Evolutionary conservation across 2,797 vertebrate species (phyloP), one percentile per base, ranked within the genome.

Genomic region (Hemibagrus guttatus): DNA sequence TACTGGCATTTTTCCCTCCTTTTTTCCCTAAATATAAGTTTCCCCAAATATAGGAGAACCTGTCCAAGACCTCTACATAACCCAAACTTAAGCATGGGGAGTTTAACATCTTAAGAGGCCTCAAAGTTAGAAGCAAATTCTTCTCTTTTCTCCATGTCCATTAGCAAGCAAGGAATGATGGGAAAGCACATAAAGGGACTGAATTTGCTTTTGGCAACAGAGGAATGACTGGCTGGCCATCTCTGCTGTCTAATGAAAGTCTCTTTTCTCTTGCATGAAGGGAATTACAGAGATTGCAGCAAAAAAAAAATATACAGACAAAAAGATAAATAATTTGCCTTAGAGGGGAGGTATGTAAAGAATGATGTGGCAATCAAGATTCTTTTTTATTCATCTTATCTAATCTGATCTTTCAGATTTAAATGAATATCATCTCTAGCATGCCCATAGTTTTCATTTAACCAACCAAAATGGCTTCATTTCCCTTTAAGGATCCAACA

Each of bases 131-230:
- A 16, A n/a, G 58, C 39, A 63, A 46, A 64, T 49, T n/a, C 39
- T 46, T 63, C 21, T 46, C 14, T 0, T 42, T 21, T 75, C 2
- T 19, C 59, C 72, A 42, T 49, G 14, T 74, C 46, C 23, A 81
- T 89, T 83, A 83, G 54, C 61, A 87, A 56, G 84, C 84, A 66
- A 76, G 61, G n/a, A 72, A 85, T 64, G 66, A 79, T 14, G 69
- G 61, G 16, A 52, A 56, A 13, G 12, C 56, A 58, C 35, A 83
- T 49, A 84, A 76, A 87, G 49, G n/a, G 26, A 31, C 35, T 17
- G 58, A 54, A 75, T 54, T 11, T 6, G 58, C 63, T 75, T 42
- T 14, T 85, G 84, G 86, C 71, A 79, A 68, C 74, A 68, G 46
- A 23, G n/a, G 6, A 84, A 56, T 68, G 16, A 19, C 59, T 75